These are phyloP conservation scores for Tiliacea aurago DNA, from an alignment of 2,888 invertebrate genomes.

Conservation along the genomic window DNA sequence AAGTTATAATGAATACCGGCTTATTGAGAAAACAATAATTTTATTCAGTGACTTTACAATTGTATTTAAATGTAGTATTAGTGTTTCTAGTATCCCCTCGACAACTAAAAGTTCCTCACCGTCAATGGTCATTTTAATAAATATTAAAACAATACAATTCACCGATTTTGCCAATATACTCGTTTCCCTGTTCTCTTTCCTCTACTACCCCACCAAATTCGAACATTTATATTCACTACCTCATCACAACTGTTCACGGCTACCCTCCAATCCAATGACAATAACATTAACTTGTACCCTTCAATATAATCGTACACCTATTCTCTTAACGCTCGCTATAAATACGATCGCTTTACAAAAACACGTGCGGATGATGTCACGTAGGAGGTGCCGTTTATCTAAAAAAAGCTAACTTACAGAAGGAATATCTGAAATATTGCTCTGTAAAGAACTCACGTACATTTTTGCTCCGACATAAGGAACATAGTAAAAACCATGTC, in stretches of 20 bases:
- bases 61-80: neutral
- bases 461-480: neutral
- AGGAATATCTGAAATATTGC: neutral
- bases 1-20: constrained; percentile 1
- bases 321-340: constrained; percentile 26
- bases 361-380: constrained; percentile 37
- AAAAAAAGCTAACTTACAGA: constrained; percentile 9
- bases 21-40: neutral
- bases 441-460: neutral
- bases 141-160: neutral
- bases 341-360: constrained; percentile 42
- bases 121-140: neutral
- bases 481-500: neutral
- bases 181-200: neutral
- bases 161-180: neutral
- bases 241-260: neutral
- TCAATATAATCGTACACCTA: constrained; percentile 22
- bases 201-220: neutral
- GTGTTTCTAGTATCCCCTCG: neutral
- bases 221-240: constrained; percentile 19
- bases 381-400: neutral
- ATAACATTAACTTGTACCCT: constrained; percentile 36
- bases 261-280: constrained; percentile 17
- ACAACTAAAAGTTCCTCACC: neutral
- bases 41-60: neutral